phyloP scores from a whole-genome alignment of 1,140 invertebrate species.

The Neotoxoptera formosana region DNA sequence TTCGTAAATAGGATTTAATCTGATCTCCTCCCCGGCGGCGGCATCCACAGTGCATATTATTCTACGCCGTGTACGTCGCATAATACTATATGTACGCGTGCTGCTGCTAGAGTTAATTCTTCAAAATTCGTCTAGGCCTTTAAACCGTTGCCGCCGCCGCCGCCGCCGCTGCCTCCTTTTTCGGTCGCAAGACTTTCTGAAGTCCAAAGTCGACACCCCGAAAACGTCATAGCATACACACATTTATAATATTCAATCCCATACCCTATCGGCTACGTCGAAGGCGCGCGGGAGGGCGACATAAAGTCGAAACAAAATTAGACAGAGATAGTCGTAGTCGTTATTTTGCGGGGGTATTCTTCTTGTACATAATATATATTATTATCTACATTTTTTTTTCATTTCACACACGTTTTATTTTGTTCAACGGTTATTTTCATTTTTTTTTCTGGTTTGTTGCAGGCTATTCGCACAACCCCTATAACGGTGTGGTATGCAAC shows the following conservation, averaged over 20 bases:
- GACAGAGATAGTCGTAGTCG: background rate
- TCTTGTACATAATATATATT: background rate
- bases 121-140: background rate
- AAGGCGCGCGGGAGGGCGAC: too few species aligned
- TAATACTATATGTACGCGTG: too few species aligned
- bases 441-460: constrained; percentile 61
- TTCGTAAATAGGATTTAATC: constrained; percentile 1
- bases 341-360: background rate
- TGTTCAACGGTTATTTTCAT: constrained; percentile 52
- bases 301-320: background rate
- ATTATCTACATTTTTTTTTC: background rate
- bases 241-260: too few species aligned
- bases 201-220: background rate
- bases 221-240: too few species aligned
- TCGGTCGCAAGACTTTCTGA: background rate
- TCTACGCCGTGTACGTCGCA: too few species aligned
- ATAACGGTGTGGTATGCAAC: constrained; percentile 97
- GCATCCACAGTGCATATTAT: background rate
- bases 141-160: background rate
- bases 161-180: background rate
- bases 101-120: background rate
- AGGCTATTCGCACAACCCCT: constrained; percentile 95
- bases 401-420: constrained; percentile 31
- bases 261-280: background rate
- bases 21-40: background rate